Conservation (phyloP, 2,888 invertebrate species). For the Limnephilus lunatus region DNA sequence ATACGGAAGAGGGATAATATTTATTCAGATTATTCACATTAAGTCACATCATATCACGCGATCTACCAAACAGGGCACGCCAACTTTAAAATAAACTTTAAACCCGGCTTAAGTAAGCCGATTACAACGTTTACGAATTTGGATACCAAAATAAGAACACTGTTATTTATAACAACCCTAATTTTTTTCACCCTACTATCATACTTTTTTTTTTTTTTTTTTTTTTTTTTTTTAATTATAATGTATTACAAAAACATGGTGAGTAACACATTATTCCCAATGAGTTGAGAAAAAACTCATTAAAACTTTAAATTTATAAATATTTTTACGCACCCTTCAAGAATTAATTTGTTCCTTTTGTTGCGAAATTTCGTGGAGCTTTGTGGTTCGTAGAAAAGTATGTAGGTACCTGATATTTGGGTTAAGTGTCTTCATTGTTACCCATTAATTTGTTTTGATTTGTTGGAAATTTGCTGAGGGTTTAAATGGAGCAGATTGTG, state of each 20-base stretch:
- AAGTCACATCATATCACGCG: slow-evolving; percentile 56
- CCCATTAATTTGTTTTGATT: slow-evolving; percentile 3
- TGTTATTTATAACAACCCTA: slow-evolving; percentile 44
- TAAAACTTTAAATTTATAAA: not conserved
- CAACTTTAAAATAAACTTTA: slow-evolving; percentile 37
- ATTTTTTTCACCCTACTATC: not conserved
- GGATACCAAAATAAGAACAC: slow-evolving; percentile 44
- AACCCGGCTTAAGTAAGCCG: slow-evolving; percentile 51
- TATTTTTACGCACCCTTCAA: slow-evolving; percentile 10
- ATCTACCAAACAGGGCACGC: slow-evolving; percentile 14
- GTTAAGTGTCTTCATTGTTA: slow-evolving; percentile 13
- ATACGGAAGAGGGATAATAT: slow-evolving; percentile 43
- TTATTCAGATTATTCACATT: slow-evolving; percentile 57
- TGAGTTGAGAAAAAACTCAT: no score
- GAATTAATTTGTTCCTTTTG: slow-evolving; percentile 9
- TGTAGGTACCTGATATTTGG: not conserved
- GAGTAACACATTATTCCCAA: no score
- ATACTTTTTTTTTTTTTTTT: no score
- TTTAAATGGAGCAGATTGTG: not conserved
- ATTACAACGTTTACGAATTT: slow-evolving; percentile 53
- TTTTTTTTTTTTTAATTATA: no score
- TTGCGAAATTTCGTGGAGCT: not conserved
- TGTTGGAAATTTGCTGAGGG: not conserved
- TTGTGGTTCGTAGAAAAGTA: not conserved
- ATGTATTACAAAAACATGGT: no score